phyloP scores from a whole-genome alignment of 2,113 vertebrate species.

The Cynocephalus volans region DNA sequence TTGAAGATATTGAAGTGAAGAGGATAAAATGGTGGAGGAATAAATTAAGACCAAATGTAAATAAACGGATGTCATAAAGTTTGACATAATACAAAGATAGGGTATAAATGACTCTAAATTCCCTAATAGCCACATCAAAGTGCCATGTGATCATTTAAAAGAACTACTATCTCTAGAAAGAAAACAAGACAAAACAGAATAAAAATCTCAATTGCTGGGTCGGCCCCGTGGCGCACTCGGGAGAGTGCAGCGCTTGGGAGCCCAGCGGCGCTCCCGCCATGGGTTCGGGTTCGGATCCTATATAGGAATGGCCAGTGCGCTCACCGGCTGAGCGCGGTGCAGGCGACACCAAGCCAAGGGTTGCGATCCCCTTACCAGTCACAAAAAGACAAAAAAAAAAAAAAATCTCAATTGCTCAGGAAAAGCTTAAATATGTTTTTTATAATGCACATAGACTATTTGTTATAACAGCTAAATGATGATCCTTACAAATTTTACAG shows the following conservation, averaged over 20 bases:
- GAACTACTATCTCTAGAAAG: not conserved
- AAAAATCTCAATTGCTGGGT: not conserved
- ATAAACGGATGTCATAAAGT: not conserved
- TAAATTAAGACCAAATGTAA: not conserved
- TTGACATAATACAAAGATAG: not conserved
- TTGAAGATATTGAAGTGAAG: not conserved
- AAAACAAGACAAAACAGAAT: not conserved
- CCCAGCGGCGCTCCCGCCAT: no score
- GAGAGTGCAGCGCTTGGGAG: no score
- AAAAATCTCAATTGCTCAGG: not conserved
- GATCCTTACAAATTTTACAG: not conserved
- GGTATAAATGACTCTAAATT: not conserved
- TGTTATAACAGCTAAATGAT: not conserved
- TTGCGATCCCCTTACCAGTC: no score
- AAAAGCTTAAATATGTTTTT: not conserved
- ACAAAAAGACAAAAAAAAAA: not conserved
- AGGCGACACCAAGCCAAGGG: no score
- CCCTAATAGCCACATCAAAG: not conserved
- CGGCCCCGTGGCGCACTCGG: no score
- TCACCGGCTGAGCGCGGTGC: no score
- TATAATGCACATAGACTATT: not conserved
- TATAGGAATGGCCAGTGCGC: no score
- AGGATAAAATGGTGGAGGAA: not conserved
- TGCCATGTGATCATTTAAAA: not conserved
- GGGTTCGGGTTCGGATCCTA: no score